Percentiles rank a stretch among this genome's conserved stretches.
These are phyloP conservation scores for Enteromius afrohamiltoni DNA, from an alignment of 2,797 vertebrate genomes.

Conservation along the genomic window DNA sequence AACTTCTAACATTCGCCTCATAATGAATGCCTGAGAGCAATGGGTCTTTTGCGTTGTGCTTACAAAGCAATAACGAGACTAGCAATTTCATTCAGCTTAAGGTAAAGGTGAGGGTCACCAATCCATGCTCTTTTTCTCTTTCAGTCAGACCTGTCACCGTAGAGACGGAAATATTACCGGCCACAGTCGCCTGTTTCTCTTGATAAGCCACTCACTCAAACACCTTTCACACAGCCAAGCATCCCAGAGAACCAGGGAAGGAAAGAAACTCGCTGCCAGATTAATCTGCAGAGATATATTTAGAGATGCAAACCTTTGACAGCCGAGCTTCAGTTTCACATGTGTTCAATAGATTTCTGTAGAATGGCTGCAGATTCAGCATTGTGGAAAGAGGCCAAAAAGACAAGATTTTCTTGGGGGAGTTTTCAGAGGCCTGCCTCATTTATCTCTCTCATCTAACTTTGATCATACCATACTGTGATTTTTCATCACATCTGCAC, in stretches of 20 bases:
- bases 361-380: constrained; percentile 74
- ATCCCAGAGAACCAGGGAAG: constrained; percentile 33
- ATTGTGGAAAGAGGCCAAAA: constrained; percentile 61
- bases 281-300: constrained; percentile 66
- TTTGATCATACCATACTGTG: constrained; percentile 41
- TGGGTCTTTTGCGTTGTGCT: constrained; percentile 9
- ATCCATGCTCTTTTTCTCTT: constrained; percentile 8
- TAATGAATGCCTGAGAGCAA: constrained; percentile 14
- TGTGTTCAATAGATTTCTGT: constrained; percentile 72
- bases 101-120: constrained; percentile 41
- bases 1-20: constrained; percentile 19
- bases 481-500: constrained; percentile 38
- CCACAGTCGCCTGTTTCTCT: constrained; percentile 47
- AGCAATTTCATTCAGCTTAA: constrained; percentile 40
- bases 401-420: constrained; percentile 44
- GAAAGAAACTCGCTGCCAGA: constrained; percentile 48
- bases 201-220: constrained; percentile 41
- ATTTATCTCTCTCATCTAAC: constrained; percentile 51
- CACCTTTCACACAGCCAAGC: constrained; percentile 40
- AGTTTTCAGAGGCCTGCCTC: constrained; percentile 34
- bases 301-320: constrained; percentile 74
- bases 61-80: constrained; percentile 32
- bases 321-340: constrained; percentile 72
- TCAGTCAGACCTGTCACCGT: constrained; percentile 2
- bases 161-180: constrained; percentile 26